Percentiles rank a stretch among this genome's conserved stretches.
Conservation (phyloP, 1,140 invertebrate genomes). For the Drosophila parabipectinata region DNA sequence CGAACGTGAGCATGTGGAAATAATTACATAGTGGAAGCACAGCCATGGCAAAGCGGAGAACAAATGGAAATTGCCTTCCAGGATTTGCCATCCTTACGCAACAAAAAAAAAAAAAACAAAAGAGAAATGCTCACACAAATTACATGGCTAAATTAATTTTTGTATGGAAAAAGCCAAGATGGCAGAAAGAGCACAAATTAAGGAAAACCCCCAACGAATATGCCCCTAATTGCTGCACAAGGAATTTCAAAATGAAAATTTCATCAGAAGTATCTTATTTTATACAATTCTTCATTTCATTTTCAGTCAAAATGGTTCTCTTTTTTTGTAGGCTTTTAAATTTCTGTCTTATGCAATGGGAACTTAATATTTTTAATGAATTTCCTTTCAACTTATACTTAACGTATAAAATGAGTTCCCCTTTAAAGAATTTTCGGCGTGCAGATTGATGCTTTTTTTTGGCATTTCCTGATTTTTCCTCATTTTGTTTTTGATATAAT, state of each 20-base stretch:
- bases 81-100: constrained; percentile 5
- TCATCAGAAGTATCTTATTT: constrained; percentile 67
- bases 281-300: constrained; percentile 53
- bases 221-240: constrained; percentile 69
- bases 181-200: constrained; percentile 18
- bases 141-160: constrained; percentile 63
- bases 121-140: constrained; percentile 34
- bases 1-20: constrained; percentile 52
- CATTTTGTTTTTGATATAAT: constrained; percentile 54
- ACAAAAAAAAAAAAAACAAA: constrained; percentile 5
- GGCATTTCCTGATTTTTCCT: constrained; percentile 34
- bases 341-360: not conserved
- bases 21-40: constrained; percentile 55
- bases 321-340: constrained; percentile 16
- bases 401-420: not conserved
- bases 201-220: constrained; percentile 38
- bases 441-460: not conserved
- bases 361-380: not conserved
- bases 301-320: constrained; percentile 1
- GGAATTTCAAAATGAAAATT: constrained; percentile 76
- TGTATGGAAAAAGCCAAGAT: constrained; percentile 18
- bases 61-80: constrained; percentile 33
- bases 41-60: not conserved
- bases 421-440: not conserved
- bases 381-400: not conserved